Conservation (phyloP, 2,797 vertebrate genomes). For the Chrosomus eos region DNA sequence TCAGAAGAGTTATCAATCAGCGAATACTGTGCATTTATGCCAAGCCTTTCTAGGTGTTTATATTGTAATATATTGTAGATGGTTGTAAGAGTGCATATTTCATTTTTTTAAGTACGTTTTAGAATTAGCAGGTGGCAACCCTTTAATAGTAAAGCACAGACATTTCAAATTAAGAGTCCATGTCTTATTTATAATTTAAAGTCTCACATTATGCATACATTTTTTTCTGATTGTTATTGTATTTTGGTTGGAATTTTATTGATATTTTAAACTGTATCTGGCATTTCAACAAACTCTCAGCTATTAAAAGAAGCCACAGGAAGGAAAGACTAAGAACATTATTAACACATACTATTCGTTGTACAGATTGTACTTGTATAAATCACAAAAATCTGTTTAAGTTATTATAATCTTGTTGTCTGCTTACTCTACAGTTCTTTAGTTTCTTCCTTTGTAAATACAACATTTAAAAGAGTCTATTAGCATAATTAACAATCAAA, state of each 20-base stretch:
- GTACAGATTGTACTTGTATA: background rate
- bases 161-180: background rate
- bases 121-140: background rate
- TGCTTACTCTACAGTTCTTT: no score
- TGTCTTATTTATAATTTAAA: background rate
- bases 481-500: background rate
- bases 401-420: background rate
- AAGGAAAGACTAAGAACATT: background rate
- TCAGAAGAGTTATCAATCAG: background rate
- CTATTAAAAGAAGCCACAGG: background rate
- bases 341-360: background rate
- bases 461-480: background rate
- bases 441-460: background rate
- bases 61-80: background rate
- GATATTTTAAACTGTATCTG: background rate
- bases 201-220: background rate
- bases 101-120: background rate
- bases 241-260: background rate
- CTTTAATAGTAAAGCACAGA: background rate
- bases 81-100: background rate
- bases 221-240: background rate
- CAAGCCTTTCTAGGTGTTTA: background rate
- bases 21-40: background rate
- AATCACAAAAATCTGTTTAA: background rate
- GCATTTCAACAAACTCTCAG: background rate